These are phyloP conservation scores for Astropecten irregularis DNA, from an alignment of 53 echinoderm and acorn worm species.

Conservation along the genomic window DNA sequence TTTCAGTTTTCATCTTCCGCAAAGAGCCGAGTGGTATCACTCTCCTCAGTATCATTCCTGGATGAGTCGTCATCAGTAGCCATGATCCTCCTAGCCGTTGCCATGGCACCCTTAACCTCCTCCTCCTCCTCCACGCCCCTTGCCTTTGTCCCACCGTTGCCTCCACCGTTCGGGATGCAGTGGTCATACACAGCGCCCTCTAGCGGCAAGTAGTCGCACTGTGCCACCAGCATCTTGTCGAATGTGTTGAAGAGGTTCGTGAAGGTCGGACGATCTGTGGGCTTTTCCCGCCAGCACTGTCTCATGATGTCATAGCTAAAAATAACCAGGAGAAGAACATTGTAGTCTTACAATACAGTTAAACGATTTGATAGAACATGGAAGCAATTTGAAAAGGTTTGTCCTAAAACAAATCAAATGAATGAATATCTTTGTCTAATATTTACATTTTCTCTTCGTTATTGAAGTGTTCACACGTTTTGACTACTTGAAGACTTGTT, in stretches of 20 bases:
- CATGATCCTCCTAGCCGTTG: neutral
- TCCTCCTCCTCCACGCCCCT: neutral
- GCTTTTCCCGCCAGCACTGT: conserved; percentile 82
- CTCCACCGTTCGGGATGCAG: conserved; percentile 14
- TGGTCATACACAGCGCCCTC: conserved; percentile 47
- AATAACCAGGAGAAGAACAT: neutral
- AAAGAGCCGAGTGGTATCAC: conserved; percentile 23
- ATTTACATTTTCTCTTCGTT: no score
- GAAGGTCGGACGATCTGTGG: conserved; percentile 76
- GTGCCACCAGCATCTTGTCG: conserved; percentile 77
- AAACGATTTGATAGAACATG: no score
- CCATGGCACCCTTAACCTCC: neutral
- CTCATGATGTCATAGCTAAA: conserved; percentile 81
- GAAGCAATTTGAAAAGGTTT: no score
- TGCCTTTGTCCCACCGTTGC: neutral
- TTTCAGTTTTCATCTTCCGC: neutral
- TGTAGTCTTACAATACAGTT: no score
- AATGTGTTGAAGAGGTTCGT: conserved; percentile 76
- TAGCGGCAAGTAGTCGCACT: conserved; percentile 45
- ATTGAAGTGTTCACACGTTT: no score
- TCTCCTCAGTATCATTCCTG: conserved; percentile 8
- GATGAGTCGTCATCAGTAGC: neutral
- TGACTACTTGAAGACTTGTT: no score
- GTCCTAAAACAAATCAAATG: no score
- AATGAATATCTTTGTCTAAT: no score